These are phyloP conservation scores for Amaurobius ferox DNA, from an alignment of 2,888 invertebrate genomes.

Conservation along the genomic window DNA sequence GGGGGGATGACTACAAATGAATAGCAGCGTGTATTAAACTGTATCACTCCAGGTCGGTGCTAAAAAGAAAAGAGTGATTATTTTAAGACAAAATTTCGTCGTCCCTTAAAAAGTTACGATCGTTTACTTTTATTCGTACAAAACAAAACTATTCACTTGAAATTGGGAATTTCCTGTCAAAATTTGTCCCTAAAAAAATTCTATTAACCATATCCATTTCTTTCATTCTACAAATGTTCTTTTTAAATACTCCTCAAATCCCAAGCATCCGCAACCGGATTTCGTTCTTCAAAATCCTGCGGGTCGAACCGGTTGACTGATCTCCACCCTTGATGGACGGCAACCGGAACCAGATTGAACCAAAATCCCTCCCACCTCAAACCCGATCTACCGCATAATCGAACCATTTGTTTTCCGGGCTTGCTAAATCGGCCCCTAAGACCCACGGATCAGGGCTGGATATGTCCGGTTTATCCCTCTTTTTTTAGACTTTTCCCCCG, in stretches of 20 bases:
- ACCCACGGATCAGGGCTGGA: conserved; percentile 58
- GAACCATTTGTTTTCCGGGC: conserved; percentile 63
- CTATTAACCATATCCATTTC: background rate
- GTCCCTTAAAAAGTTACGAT: too few relatives aligned
- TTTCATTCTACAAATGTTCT: background rate
- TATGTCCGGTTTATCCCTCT: conserved; percentile 55
- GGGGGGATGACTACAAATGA: too few relatives aligned
- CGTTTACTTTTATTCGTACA: too few relatives aligned
- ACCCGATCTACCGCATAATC: conserved; percentile 65
- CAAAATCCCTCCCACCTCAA: conserved; percentile 38
- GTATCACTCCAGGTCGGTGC: too few relatives aligned
- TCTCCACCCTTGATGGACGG: conserved; percentile 59
- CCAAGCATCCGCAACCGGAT: conserved; percentile 13
- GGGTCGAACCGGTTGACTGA: conserved; percentile 58
- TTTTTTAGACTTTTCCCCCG: background rate
- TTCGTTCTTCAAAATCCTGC: conserved; percentile 18
- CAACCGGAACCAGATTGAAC: conserved; percentile 69
- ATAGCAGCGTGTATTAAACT: too few relatives aligned
- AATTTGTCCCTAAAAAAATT: too few relatives aligned
- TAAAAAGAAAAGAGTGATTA: too few relatives aligned
- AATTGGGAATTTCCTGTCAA: too few relatives aligned
- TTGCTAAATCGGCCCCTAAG: conserved; percentile 63
- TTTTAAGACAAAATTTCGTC: too few relatives aligned
- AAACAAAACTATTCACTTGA: too few relatives aligned
- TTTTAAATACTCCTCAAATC: conserved; percentile 1